Evolutionary conservation across 2,888 invertebrate species (phyloP).

Genomic region (Villa cingulata): DNA sequence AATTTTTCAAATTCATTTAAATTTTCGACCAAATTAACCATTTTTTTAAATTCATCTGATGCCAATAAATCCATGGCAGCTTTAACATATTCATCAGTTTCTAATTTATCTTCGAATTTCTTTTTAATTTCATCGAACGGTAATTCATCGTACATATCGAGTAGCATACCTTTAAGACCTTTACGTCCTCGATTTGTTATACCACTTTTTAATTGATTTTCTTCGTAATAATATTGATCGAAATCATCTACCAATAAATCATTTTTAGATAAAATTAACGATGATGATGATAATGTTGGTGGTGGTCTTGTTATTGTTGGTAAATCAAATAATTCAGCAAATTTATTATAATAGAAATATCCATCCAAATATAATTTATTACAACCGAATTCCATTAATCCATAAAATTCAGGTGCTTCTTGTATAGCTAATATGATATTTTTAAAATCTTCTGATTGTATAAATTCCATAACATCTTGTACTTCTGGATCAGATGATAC

Average conservation of each 20-base stretch:
- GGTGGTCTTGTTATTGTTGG: constrained; percentile 7
- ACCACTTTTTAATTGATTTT: not conserved
- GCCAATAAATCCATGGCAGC: constrained; percentile 5
- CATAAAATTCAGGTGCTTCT: constrained; percentile 4
- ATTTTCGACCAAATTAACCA: constrained; percentile 6
- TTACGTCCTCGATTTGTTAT: not conserved
- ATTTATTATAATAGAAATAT: constrained; percentile 4
- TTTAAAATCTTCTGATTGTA: constrained; percentile 9
- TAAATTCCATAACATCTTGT: constrained; percentile 9
- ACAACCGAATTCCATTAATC: constrained; percentile 7
- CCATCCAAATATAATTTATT: constrained; percentile 7
- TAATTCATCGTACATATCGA: constrained; percentile 7
- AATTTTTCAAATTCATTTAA: constrained; percentile 3
- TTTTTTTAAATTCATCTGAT: constrained; percentile 9
- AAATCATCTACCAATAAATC: too few species aligned
- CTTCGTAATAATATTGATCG: not conserved
- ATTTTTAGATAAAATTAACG: too few species aligned
- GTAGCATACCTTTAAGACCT: constrained; percentile 7
- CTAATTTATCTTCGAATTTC: constrained; percentile 2
- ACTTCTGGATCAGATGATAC: constrained; percentile 10
- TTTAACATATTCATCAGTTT: constrained; percentile 9
- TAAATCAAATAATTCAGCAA: constrained; percentile 6
- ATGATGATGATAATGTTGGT: not conserved
- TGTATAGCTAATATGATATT: constrained; percentile 4
- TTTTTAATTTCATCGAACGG: constrained; percentile 5